phyloP scores from a whole-genome alignment of 2,888 invertebrate genomes.

The Lasioglossum calceatum region DNA sequence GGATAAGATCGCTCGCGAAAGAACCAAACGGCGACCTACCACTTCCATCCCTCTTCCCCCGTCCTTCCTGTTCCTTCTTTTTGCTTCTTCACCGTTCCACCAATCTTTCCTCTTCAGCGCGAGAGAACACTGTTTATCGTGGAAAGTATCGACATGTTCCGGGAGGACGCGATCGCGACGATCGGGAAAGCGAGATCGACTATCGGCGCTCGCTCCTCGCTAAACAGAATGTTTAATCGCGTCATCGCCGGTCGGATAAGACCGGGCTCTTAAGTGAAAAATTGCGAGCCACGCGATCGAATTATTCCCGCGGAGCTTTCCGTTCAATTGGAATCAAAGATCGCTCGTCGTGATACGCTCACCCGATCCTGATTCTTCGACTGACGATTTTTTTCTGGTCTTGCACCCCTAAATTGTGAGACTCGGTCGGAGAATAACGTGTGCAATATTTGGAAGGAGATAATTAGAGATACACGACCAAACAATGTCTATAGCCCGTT shows the following conservation, averaged over 20 bases:
- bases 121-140: conserved; percentile 53
- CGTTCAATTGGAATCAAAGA: neutral
- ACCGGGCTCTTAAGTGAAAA: conserved; percentile 25
- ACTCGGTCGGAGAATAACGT: neutral
- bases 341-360: neutral
- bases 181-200: conserved; percentile 45
- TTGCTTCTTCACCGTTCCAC: neutral
- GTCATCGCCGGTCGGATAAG: conserved; percentile 6
- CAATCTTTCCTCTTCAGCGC: conserved; percentile 14
- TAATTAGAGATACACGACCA: too few relatives aligned
- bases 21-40: conserved; percentile 54
- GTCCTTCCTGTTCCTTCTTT: conserved; percentile 14
- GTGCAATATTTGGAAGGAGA: too few relatives aligned
- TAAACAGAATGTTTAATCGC: conserved; percentile 52
- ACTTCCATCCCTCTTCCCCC: neutral
- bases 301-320: neutral
- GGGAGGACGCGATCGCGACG: conserved; percentile 10
- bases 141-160: conserved; percentile 52
- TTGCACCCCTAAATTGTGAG: neutral
- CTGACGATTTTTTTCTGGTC: neutral
- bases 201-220: conserved; percentile 35
- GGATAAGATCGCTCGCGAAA: conserved; percentile 65
- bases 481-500: neutral
- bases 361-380: neutral
- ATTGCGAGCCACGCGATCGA: conserved; percentile 14